A percentile compares a stretch with the other conserved stretches of the same genome.
These are phyloP conservation scores for Capitella teleta DNA, from an alignment of 1,140 invertebrate species.

Conservation along the genomic window DNA sequence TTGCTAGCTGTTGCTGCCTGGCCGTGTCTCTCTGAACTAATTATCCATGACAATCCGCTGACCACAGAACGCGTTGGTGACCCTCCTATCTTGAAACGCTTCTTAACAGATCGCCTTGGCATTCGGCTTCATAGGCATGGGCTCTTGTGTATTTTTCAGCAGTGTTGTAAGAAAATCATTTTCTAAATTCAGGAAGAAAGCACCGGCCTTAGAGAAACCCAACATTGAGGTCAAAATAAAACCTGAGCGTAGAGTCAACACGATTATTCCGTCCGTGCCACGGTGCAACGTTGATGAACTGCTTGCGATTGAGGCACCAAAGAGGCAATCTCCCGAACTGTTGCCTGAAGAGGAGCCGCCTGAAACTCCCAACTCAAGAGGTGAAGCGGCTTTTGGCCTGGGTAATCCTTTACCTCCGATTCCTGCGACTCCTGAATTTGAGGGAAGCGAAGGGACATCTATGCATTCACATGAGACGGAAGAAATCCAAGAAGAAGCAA, in stretches of 20 bases:
- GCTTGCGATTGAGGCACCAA: constrained; percentile 21
- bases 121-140: constrained; percentile 27
- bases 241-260: constrained; percentile 14
- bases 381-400: background rate
- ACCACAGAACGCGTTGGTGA: constrained; percentile 30
- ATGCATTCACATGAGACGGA: no score
- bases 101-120: constrained; percentile 32
- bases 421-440: background rate
- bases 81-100: constrained; percentile 35
- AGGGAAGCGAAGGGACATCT: background rate
- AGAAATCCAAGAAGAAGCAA: background rate
- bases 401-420: constrained; percentile 1
- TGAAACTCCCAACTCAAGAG: background rate
- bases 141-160: background rate
- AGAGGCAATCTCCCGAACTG: no score
- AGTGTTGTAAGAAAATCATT: no score
- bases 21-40: constrained; percentile 35
- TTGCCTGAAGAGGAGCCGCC: constrained; percentile 3
- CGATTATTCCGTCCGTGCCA: constrained; percentile 29
- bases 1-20: constrained; percentile 36
- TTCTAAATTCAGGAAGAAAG: background rate
- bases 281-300: constrained; percentile 25
- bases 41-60: constrained; percentile 37
- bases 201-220: background rate
- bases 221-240: constrained; percentile 3